Conservation (phyloP, 2,797 vertebrate genomes). For the Australoheros facetus region DNA sequence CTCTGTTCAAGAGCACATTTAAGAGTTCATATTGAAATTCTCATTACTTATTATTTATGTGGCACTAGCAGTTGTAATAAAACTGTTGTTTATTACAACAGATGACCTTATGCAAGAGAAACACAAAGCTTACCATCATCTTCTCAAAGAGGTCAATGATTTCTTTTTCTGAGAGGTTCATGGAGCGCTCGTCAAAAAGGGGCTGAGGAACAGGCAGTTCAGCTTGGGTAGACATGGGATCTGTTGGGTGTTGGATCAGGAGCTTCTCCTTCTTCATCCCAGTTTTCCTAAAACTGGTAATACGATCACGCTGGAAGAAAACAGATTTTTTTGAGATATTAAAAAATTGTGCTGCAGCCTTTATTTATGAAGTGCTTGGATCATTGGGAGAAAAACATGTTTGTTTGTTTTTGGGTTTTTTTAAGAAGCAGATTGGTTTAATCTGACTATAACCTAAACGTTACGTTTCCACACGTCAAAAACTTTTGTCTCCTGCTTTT, state of each 20-base stretch:
- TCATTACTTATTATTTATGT: slow-evolving; percentile 9
- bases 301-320: slow-evolving; percentile 90
- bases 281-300: slow-evolving; percentile 95
- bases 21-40: background rate
- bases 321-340: slow-evolving; percentile 32
- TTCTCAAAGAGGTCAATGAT: slow-evolving; percentile 98
- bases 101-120: background rate
- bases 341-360: slow-evolving; percentile 8
- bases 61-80: slow-evolving; percentile 14
- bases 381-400: background rate
- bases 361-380: background rate
- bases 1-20: slow-evolving; percentile 2
- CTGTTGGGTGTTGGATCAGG: slow-evolving; percentile 94
- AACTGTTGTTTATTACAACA: background rate
- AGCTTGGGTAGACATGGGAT: slow-evolving; percentile 82
- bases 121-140: slow-evolving; percentile 93
- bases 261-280: slow-evolving; percentile 92
- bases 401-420: background rate
- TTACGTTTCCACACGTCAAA: background rate
- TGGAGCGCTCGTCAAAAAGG: slow-evolving; percentile 90
- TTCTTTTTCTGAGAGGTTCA: slow-evolving; percentile 98
- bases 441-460: background rate
- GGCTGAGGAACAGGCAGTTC: slow-evolving; percentile 92
- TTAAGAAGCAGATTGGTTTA: background rate
- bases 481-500: background rate